Evolutionary conservation across 30 jellyfish, hydroid and myxozoan species (phyloP), one percentile per base, ranked within the genome.

Genomic region (Hydra vulgaris): DNA sequence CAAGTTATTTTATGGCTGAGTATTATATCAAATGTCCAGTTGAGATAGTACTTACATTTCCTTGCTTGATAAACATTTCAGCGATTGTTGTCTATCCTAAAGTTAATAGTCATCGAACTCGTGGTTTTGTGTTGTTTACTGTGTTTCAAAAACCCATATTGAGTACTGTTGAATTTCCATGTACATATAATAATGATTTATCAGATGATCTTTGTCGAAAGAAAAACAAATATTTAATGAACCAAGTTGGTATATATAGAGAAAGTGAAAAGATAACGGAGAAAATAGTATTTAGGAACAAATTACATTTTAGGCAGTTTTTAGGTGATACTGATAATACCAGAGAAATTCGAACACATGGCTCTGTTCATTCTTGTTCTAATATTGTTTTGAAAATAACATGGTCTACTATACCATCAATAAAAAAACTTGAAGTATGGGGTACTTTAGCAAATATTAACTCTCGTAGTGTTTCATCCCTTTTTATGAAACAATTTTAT

Each of bases 11-110:
- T 70, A 86, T 90, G 97, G 87, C 95, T 18, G 98, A 91, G 54
- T 79, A 86, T 72, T 91, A 82, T 74, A 85, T 87, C 5, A 91
- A 86, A 84, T 90, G 95, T 20, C 98, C 98, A 7, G 95, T 86
- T 0, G 96, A 91, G 20, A 66, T 91, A 7, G 95, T 86, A 22
- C 52, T 91, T 21, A 88, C 83, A 69, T 86, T 91, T 86, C 98
- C 98, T 40, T 91, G 98, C 53, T 81, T 76, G 20, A 84, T 91
- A 19, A 90, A 91, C 26, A 84, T 91, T 8, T 82, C 84, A 21
- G 81, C 89, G 12, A 26, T 91, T 7, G 77, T 75, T 19, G 81
- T 91, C 18, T 68, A 73, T 61, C 79, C 90, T 1, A 85, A 23
- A 81, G 77, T 81, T 78, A 87, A 85, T 21, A 76, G 81, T 17